These are phyloP conservation scores for Esperia sulphurella DNA, from an alignment of 2,888 invertebrate species.

Conservation along the genomic window DNA sequence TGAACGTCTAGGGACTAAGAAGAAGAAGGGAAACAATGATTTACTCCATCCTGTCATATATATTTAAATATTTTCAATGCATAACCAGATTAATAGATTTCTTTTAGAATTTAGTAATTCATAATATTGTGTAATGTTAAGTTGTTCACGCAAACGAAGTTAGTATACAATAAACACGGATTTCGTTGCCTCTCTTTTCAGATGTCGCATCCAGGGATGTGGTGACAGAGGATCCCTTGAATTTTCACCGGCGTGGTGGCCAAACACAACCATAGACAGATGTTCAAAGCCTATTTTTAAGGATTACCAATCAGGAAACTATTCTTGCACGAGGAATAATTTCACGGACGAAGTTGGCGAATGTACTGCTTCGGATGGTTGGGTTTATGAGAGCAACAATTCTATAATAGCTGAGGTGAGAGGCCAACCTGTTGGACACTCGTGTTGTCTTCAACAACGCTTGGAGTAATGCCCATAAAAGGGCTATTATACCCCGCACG, in stretches of 20 bases:
- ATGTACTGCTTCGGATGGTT: slow-evolving; percentile 32
- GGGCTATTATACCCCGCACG: too few relatives aligned
- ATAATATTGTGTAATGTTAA: too few relatives aligned
- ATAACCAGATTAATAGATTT: too few relatives aligned
- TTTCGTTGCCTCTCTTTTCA: slow-evolving; percentile 19
- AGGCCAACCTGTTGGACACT: too few relatives aligned
- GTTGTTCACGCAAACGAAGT: too few relatives aligned
- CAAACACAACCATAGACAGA: slow-evolving; percentile 35
- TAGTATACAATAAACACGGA: neutral
- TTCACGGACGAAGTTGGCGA: slow-evolving; percentile 30
- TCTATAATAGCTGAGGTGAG: slow-evolving; percentile 55
- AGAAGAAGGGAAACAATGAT: too few relatives aligned
- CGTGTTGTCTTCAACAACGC: too few relatives aligned
- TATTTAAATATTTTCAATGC: too few relatives aligned
- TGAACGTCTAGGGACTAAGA: too few relatives aligned
- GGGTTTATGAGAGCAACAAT: slow-evolving; percentile 54
- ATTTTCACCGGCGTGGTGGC: slow-evolving; percentile 50
- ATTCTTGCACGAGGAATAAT: slow-evolving; percentile 33
- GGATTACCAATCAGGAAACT: slow-evolving; percentile 8
- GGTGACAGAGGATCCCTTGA: slow-evolving; percentile 27
- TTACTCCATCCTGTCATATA: too few relatives aligned
- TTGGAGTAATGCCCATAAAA: too few relatives aligned
- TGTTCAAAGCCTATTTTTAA: slow-evolving; percentile 41
- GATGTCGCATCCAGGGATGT: slow-evolving; percentile 54
- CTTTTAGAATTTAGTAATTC: too few relatives aligned